These are phyloP conservation scores for Pseudomyrmex gracilis DNA, from an alignment of 1,140 invertebrate genomes.

Conservation along the genomic window DNA sequence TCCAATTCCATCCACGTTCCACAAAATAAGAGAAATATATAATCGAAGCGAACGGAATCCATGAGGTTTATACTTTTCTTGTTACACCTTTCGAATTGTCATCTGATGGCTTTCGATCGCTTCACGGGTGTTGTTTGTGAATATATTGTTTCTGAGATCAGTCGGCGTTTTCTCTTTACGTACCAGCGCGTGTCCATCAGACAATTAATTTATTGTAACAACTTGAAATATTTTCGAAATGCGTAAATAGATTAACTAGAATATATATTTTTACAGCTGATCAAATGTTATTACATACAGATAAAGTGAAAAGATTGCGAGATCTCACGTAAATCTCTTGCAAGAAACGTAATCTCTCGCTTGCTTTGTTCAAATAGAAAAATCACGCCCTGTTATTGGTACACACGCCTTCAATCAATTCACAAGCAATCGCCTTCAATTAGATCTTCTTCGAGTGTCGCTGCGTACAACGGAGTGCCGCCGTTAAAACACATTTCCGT, in stretches of 20 bases:
- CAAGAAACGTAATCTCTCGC: background rate
- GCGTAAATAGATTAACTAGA: too few relatives aligned
- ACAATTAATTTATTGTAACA: too few relatives aligned
- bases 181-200: background rate
- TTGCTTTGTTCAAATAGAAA: background rate
- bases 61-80: constrained; percentile 13
- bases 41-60: constrained; percentile 44
- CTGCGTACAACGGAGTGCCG: background rate
- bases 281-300: too few relatives aligned
- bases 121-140: constrained; percentile 45
- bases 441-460: constrained; percentile 53
- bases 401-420: constrained; percentile 37
- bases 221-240: too few relatives aligned
- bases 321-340: too few relatives aligned
- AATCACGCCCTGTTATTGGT: background rate
- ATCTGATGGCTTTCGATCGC: constrained; percentile 12
- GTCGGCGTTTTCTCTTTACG: constrained; percentile 13
- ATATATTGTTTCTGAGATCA: constrained; percentile 25
- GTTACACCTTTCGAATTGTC: constrained; percentile 13
- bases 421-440: constrained; percentile 45
- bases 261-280: too few relatives aligned
- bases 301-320: too few relatives aligned
- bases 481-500: background rate
- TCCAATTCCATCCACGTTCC: background rate
- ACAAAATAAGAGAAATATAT: constrained; percentile 59